These are phyloP conservation scores for Rhyacichthys aspro DNA, from an alignment of 2,797 vertebrate species.

Conservation along the genomic window DNA sequence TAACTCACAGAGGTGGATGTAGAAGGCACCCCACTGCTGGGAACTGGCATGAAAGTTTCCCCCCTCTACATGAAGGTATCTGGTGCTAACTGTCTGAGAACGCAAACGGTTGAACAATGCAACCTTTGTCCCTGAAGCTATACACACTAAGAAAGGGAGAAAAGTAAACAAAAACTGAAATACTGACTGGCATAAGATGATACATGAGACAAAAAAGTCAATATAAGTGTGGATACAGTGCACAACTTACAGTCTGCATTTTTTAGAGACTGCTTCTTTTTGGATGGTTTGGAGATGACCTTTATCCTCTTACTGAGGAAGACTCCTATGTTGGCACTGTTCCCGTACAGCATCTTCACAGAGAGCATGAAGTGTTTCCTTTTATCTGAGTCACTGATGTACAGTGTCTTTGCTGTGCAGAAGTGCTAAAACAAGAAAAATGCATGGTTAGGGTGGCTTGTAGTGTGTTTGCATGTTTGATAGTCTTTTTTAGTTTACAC, in stretches of 20 bases:
- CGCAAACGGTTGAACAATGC: slow-evolving; percentile 97
- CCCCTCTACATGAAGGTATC: slow-evolving; percentile 98
- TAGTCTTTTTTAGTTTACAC: slow-evolving; percentile 23
- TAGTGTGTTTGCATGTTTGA: background rate
- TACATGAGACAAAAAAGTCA: background rate
- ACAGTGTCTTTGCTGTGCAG: slow-evolving; percentile 98
- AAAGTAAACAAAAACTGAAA: too few species aligned
- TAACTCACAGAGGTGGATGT: slow-evolving; percentile 95
- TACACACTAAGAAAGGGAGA: slow-evolving; percentile 85
- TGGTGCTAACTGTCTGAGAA: slow-evolving; percentile 97
- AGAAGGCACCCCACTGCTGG: slow-evolving; percentile 98
- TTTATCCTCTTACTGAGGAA: slow-evolving; percentile 99
- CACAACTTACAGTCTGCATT: slow-evolving; percentile 92
- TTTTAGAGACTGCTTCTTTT: slow-evolving; percentile 99
- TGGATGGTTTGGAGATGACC: slow-evolving; percentile 98
- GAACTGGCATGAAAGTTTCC: slow-evolving; percentile 99
- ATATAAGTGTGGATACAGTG: slow-evolving; percentile 30
- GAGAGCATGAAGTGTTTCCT: slow-evolving; percentile 99
- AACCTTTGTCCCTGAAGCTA: slow-evolving; percentile 98
- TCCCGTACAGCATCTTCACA: slow-evolving; percentile 98
- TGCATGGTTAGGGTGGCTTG: slow-evolving; percentile 14
- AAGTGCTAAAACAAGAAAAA: slow-evolving; percentile 85
- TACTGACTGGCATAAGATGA: background rate
- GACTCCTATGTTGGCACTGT: slow-evolving; percentile 95
- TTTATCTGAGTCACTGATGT: slow-evolving; percentile 98